Percentiles rank a stretch among this genome's conserved stretches.
Evolutionary conservation across 2,113 vertebrate genomes (phyloP).

Genomic region (Glaucomys volans): DNA sequence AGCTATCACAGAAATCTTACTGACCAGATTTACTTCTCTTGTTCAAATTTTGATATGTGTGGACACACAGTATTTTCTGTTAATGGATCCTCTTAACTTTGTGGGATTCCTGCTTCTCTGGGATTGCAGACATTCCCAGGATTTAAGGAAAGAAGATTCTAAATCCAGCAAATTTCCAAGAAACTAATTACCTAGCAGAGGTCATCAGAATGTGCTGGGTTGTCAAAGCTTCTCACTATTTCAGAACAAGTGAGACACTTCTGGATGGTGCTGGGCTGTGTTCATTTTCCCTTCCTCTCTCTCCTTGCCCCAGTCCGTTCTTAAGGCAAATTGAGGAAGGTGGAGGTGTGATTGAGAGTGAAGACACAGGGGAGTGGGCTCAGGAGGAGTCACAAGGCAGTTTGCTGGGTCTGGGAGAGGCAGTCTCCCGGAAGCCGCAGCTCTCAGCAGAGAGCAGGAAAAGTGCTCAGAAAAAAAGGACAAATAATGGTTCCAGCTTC

Average conservation of each 20-base stretch:
- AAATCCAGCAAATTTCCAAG: background rate
- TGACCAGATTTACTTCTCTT: background rate
- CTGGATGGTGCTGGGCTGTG: too few relatives aligned
- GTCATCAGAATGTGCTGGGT: too few relatives aligned
- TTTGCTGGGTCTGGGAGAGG: background rate
- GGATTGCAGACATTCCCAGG: conserved; percentile 37
- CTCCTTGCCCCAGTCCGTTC: background rate
- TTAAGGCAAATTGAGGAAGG: background rate
- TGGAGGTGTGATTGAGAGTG: background rate
- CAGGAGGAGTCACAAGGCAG: background rate
- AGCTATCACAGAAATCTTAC: background rate
- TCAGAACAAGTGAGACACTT: background rate
- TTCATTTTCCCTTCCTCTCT: background rate
- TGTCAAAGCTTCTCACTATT: background rate
- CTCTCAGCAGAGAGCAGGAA: conserved; percentile 44
- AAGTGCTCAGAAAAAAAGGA: conserved; percentile 55
- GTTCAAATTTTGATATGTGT: background rate
- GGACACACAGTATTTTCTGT: conserved; percentile 5
- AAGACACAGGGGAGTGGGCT: background rate
- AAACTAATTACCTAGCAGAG: background rate
- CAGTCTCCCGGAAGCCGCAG: background rate
- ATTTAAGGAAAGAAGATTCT: background rate
- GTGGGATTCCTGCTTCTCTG: conserved; percentile 6
- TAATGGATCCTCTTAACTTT: conserved; percentile 23
- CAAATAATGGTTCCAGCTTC: background rate